Base-by-base conservation (phyloP, 1,140 invertebrate genomes). In the Mercenaria mercenaria region DNA sequence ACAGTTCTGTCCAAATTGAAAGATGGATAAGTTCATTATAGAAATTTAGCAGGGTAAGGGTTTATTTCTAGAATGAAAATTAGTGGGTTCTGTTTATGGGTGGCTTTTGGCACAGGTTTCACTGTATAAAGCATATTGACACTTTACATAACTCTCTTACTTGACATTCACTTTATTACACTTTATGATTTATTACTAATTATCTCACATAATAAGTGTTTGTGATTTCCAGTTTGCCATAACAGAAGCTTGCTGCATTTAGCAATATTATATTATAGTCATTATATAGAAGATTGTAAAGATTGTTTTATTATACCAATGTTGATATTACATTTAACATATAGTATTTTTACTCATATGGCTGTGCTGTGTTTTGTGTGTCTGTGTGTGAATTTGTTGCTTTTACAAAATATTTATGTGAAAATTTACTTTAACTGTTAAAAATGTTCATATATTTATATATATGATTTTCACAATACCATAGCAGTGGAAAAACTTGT, bases 261-360 rank as follows among this genome's bases (percentile, higher is more conserved):
- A 72, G 67, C 67, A 72, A 72, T 72, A 72, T 39, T 41, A 39
- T 72, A 41, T 56, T 79, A 41, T 56, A 79, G 47, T 34, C 26
- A 26, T 52, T 59, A 34, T 79, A 50, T 76, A 26, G 13, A 41
- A 23, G 50, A 26, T 50, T 76, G 43, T 76, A 50, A 10, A 50
- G 43, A 50, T 15, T 76, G 41, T 72, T 72, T 37, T 79, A 59
- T 47, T 37, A 79, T 37, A 34, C 47, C 76, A 56, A 3, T 79
- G 76, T 79, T 79, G 76, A 79, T 79, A 79, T 79, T 79, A 79
- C 20, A 6, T 10, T 26, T n/a, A 39, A 59, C 29, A 41, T 1
- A 79, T 56, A 29, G 76, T 79, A 79, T 79, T 59, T 79, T 79
- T 79, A 52, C 47, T 37, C 20, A 26, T 32, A 76, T 76, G 39